phyloP scores from a whole-genome alignment of 1,140 invertebrate genomes.

The Drosophila murphyi region DNA sequence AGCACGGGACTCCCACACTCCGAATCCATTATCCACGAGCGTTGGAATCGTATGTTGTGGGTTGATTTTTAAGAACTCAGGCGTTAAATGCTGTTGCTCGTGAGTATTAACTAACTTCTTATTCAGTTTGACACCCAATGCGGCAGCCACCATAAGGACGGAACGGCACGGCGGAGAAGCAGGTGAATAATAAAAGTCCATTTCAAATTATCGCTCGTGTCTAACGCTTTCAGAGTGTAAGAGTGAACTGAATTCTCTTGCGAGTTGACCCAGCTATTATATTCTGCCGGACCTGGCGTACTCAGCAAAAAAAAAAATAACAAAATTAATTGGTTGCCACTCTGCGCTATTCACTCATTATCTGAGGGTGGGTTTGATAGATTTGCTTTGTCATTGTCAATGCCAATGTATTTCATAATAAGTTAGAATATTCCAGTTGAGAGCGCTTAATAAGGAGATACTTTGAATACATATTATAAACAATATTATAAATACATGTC shows the following conservation, averaged over 20 bases:
- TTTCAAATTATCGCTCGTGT: conserved; percentile 20
- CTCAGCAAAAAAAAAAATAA: neutral
- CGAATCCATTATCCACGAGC: conserved; percentile 88
- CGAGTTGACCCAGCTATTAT: neutral
- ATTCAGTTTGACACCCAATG: conserved; percentile 89
- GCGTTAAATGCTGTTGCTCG: conserved; percentile 87
- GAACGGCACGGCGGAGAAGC: conserved; percentile 88
- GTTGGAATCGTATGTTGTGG: conserved; percentile 87
- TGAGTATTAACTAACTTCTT: conserved; percentile 87
- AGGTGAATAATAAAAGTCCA: conserved; percentile 88
- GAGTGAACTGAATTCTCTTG: conserved; percentile 24
- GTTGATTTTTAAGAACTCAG: conserved; percentile 88
- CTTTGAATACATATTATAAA: no score
- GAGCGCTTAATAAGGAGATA: no score
- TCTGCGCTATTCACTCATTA: neutral
- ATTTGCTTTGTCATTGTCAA: no score
- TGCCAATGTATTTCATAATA: neutral
- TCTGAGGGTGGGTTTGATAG: neutral
- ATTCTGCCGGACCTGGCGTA: neutral
- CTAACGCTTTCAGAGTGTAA: neutral
- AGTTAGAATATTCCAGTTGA: no score
- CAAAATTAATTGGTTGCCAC: neutral
- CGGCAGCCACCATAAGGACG: conserved; percentile 88
- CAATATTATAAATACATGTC: no score
- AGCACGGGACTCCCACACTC: conserved; percentile 89